phyloP scores from a whole-genome alignment of 2,888 invertebrate genomes.

The Drosophila histrio region DNA sequence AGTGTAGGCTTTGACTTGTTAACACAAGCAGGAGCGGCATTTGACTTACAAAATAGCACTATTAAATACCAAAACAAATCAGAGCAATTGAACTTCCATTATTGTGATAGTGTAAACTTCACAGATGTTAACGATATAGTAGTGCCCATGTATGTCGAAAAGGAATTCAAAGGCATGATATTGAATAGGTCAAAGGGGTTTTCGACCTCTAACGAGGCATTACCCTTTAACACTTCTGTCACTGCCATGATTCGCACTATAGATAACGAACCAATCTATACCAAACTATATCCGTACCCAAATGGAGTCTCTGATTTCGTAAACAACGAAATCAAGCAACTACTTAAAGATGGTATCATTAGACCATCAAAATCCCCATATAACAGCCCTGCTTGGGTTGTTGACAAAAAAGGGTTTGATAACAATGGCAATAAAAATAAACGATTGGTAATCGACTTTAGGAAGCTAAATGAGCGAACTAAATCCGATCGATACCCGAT shows the following conservation, averaged over 20 bases:
- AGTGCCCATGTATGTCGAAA: no score
- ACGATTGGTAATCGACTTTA: neutral
- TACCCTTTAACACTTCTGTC: neutral
- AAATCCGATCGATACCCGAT: neutral
- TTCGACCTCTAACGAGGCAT: neutral
- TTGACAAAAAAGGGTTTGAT: neutral
- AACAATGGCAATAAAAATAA: neutral
- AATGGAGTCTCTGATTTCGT: neutral
- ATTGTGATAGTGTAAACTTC: conserved; percentile 15
- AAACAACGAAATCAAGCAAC: neutral
- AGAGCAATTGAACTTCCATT: conserved; percentile 8
- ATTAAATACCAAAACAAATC: conserved; percentile 13
- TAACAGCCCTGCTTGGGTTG: neutral
- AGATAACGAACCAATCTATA: neutral
- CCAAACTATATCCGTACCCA: neutral
- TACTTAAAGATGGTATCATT: no score
- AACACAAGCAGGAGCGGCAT: conserved; percentile 8
- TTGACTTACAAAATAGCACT: conserved; percentile 3
- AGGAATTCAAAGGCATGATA: neutral
- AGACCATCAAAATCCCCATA: neutral
- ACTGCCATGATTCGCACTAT: neutral
- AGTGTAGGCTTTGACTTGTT: no score
- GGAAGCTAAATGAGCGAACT: neutral
- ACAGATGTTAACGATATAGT: no score
- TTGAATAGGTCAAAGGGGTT: neutral